Base-by-base conservation (phyloP, 2,888 invertebrate genomes). In the Aporophyla nigra region DNA sequence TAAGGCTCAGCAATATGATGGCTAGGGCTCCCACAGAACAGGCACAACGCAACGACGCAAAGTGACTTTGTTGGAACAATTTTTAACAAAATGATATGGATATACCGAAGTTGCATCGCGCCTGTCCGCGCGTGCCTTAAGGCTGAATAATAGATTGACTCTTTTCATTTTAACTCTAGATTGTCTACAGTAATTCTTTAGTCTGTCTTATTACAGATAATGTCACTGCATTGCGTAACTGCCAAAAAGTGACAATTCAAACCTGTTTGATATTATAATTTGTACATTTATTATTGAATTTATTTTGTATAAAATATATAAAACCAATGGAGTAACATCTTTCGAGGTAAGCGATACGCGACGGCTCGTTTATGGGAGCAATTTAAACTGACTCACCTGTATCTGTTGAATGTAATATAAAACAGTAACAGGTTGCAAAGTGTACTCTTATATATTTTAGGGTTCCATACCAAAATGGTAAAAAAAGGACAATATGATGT, bases 161-260 rank as follows among this genome's bases (percentile, higher is more conserved):
- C 33, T 53, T 49, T 10, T 33, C 10, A 1, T 12, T 5, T 46
- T 10, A 27, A 49, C 16, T 76, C 24, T 68, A 54, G 9, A 24
- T 70, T 67, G 61, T 76, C 82, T 71, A 9, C 16, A 33, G n/a
- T 10, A 19, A 14, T 33, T 16, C n/a, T 51, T 24, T 10, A 21
- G 10, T 62, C 27, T 54, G 40, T 43, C 10, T 1, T n/a, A n/a
- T n/a, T n/a, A n/a, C 27, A 9, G 21, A 10, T 4, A 7, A 49
- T 3, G 51, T 61, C 56, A 69, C 24, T 65, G 65, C 53, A n/a
- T 0, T 16, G 16, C 19, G 58, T 59, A 33, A 71, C n/a, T 70
- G 84, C 53, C 68, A 84, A 16, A 53, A 21, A 27, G 19, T 80
- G 68, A 71, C 80, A 67, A 19, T 40, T 56, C 1, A 78, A 62